Conservation (phyloP, 2,888 invertebrate species). For the Anthoptus insignis region DNA sequence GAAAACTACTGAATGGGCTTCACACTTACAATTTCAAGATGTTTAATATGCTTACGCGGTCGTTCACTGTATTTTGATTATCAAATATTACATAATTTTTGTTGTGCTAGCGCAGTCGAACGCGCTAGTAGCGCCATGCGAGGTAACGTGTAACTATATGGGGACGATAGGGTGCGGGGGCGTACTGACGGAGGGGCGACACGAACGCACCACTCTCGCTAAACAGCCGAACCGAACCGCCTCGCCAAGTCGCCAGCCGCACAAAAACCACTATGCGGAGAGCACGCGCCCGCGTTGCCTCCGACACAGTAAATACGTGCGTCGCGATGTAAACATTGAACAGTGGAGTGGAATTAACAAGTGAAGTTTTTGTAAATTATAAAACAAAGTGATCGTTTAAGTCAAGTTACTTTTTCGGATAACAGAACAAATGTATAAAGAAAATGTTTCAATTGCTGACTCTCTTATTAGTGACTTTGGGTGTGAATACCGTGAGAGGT, state of each 20-base stretch:
- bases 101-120: slow-evolving; percentile 76
- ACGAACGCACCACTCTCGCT: slow-evolving; percentile 74
- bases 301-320: slow-evolving; percentile 65
- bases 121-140: slow-evolving; percentile 84
- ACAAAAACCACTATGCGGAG: slow-evolving; percentile 76
- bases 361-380: slow-evolving; percentile 54
- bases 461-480: slow-evolving; percentile 83
- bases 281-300: slow-evolving; percentile 73
- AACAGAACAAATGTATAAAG: slow-evolving; percentile 77
- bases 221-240: slow-evolving; percentile 58
- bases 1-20: too few species aligned
- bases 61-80: slow-evolving; percentile 69
- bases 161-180: slow-evolving; percentile 70
- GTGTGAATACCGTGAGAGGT: slow-evolving; percentile 79
- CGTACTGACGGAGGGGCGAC: slow-evolving; percentile 67
- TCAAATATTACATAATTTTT: slow-evolving; percentile 81
- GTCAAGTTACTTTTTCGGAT: slow-evolving; percentile 43
- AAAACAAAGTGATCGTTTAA: slow-evolving; percentile 57
- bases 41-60: slow-evolving; percentile 51
- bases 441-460: slow-evolving; percentile 84
- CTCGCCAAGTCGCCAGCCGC: slow-evolving; percentile 65
- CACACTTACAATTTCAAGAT: too few species aligned
- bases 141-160: slow-evolving; percentile 78
- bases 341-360: slow-evolving; percentile 66
- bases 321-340: slow-evolving; percentile 80